Base-by-base conservation (phyloP, 2,888 invertebrate genomes). In the Megaustenia siamemsis region DNA sequence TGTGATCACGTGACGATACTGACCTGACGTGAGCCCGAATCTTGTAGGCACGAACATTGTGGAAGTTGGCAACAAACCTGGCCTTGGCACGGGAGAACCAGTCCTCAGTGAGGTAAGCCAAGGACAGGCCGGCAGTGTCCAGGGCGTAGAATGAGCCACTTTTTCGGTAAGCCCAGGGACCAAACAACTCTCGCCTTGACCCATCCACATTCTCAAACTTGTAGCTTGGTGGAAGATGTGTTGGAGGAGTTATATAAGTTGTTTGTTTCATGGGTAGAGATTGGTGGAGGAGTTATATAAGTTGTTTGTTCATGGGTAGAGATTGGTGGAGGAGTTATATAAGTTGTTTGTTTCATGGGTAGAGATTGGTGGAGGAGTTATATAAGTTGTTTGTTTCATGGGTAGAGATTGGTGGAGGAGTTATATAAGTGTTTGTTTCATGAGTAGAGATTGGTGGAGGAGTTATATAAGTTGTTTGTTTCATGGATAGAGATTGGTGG, bases 11-110 rank as follows among this genome's bases (percentile, higher is more conserved):
- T 28, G 4, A 28, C 5, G 4, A 68, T 4, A 21, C 73, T 80
- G 6, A 84, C 84, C 84, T 79, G 73, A 80, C 32, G 35, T 63
- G 53, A 18, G 82, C 24, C 18, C 80, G 66, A 96, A 86, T 69
- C 77, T 87, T 89, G 80, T 89, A 90, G 88, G 97, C 97, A 93
- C 98, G 97, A 73, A 98, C 95, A 12, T 86, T 86, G 10, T 82
- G 96, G 90, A 97, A 97, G 94, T 97, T 98, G 0, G 97, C 96
- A 0, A 97, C 96, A 98, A 98, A 98, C 76, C 98, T 96, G 92
- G 97, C 96, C 93, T 98, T 97, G 68, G 98, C 94, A 90, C 96
- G 96, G 94, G 96, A 96, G 95, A 97, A 98, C 96, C 97, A 97
- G 15, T 95, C 96, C 90, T 96, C 96, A 91, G 97, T 96, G 0